These are phyloP conservation scores for Hololepta plana DNA, from an alignment of 2,888 invertebrate species.

Conservation along the genomic window DNA sequence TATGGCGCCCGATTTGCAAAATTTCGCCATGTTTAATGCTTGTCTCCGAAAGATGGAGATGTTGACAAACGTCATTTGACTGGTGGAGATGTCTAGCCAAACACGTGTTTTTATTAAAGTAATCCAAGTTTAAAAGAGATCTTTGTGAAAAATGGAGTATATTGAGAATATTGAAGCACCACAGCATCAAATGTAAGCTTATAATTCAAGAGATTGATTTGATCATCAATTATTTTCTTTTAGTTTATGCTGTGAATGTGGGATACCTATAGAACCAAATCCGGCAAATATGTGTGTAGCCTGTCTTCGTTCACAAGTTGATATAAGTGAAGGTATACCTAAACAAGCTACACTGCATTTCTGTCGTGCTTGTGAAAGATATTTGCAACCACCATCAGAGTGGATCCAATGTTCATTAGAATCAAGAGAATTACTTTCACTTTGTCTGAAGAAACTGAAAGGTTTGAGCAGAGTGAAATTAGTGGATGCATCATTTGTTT, in stretches of 20 bases:
- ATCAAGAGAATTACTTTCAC: slow-evolving; percentile 70
- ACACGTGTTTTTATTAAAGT: too few relatives aligned
- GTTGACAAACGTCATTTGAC: too few relatives aligned
- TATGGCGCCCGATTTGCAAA: too few relatives aligned
- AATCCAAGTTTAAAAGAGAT: too few relatives aligned
- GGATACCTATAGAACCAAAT: slow-evolving; percentile 80
- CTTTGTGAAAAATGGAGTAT: too few relatives aligned
- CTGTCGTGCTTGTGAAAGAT: slow-evolving; percentile 87
- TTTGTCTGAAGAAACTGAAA: slow-evolving; percentile 86
- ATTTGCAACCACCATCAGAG: slow-evolving; percentile 79
- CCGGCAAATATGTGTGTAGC: slow-evolving; percentile 95
- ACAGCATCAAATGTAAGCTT: too few relatives aligned
- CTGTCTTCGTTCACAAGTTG: slow-evolving; percentile 78
- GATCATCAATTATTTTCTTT: slow-evolving; percentile 13
- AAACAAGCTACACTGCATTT: slow-evolving; percentile 83
- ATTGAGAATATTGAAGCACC: too few relatives aligned
- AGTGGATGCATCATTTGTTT: slow-evolving; percentile 90
- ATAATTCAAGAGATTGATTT: too few relatives aligned
- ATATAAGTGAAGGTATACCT: slow-evolving; percentile 91
- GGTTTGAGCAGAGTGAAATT: slow-evolving; percentile 78
- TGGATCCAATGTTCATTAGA: slow-evolving; percentile 79
- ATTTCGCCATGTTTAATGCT: too few relatives aligned
- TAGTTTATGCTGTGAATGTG: slow-evolving; percentile 90
- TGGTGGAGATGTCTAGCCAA: too few relatives aligned
- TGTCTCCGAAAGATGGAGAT: too few relatives aligned